A percentile compares a stretch with the other conserved stretches of the same genome.
phyloP scores from a whole-genome alignment of 1,140 invertebrate species.

The Drosophila burlai region DNA sequence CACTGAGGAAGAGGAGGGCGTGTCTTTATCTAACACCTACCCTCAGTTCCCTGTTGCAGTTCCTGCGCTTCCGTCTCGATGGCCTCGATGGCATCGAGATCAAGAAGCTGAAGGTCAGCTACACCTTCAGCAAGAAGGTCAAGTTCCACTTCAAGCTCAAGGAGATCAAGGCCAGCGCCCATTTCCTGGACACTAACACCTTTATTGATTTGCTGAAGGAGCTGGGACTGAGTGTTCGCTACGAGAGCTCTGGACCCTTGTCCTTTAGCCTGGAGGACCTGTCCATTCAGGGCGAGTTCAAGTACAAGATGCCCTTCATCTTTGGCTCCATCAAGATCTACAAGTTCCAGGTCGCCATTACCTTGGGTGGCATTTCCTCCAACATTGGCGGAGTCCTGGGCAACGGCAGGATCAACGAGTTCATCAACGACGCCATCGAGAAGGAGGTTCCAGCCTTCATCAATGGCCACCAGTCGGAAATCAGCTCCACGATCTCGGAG shows the following conservation, averaged over 20 bases:
- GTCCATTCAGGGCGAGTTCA: constrained; percentile 76
- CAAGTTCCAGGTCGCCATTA: constrained; percentile 66
- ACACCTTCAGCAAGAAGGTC: constrained; percentile 81
- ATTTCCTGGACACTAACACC: constrained; percentile 68
- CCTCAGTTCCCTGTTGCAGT: constrained; percentile 59
- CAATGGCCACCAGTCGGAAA: constrained; percentile 68
- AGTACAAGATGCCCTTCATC: constrained; percentile 82
- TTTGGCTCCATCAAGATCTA: constrained; percentile 82
- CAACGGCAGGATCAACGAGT: constrained; percentile 72
- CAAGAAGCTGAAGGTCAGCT: constrained; percentile 78
- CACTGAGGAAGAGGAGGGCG: too few species aligned
- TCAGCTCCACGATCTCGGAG: constrained; percentile 63
- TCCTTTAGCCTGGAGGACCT: constrained; percentile 68
- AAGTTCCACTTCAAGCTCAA: constrained; percentile 68
- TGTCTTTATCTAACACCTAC: neutral
- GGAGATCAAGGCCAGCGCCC: constrained; percentile 61
- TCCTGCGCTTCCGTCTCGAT: constrained; percentile 80
- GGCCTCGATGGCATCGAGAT: constrained; percentile 72
- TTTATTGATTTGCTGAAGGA: constrained; percentile 63
- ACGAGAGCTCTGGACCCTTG: constrained; percentile 71
- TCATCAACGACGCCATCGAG: constrained; percentile 73
- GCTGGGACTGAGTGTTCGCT: constrained; percentile 69
- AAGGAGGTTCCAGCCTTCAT: constrained; percentile 69
- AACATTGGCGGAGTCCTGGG: constrained; percentile 79
- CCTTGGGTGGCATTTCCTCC: constrained; percentile 64